Conservation (phyloP, 2,113 vertebrate genomes). For the Vimba vimba region DNA sequence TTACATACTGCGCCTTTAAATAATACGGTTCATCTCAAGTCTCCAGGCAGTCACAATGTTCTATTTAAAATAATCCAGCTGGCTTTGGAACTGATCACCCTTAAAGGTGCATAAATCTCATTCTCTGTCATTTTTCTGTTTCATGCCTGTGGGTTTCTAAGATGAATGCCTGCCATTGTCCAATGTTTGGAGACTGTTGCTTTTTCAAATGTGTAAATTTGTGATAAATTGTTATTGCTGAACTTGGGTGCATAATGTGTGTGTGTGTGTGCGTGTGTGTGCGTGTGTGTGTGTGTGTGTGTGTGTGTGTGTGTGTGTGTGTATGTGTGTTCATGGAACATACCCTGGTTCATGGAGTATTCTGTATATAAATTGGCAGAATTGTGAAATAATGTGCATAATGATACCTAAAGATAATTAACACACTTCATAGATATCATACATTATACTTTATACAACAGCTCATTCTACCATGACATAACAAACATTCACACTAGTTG, state of each 20-base stretch:
- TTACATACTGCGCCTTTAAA: conserved; percentile 22
- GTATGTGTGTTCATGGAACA: no score
- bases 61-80: conserved; percentile 18
- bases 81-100: neutral
- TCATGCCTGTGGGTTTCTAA: conserved; percentile 14
- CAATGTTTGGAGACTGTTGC: neutral
- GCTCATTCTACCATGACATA: neutral
- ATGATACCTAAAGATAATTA: no score
- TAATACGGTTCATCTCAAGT: neutral
- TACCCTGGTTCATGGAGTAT: neutral
- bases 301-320: no score
- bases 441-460: neutral
- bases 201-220: neutral
- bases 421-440: neutral
- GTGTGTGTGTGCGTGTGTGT: no score
- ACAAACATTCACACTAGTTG: no score
- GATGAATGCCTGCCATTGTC: neutral
- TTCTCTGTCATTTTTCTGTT: conserved; percentile 6
- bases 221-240: neutral
- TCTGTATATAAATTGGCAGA: neutral
- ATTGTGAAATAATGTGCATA: neutral
- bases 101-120: conserved; percentile 14
- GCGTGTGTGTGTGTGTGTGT: no score
- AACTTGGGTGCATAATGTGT: neutral
- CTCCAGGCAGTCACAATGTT: conserved; percentile 7